phyloP scores from a whole-genome alignment of 2,113 vertebrate genomes.

The Tor tambroides region DNA sequence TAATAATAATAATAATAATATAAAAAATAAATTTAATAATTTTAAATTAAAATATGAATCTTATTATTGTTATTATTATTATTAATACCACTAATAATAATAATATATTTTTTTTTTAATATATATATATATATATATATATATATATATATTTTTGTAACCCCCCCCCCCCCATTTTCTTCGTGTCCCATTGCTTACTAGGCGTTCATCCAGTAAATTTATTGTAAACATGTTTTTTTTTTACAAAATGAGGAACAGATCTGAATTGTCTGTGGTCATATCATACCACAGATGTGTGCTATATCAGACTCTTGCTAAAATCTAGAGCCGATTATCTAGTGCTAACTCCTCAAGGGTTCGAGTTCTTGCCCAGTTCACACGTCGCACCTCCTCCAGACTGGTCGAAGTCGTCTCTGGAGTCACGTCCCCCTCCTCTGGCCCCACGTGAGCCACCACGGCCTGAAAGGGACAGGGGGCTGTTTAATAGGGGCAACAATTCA shows the following conservation, averaged over 20 bases:
- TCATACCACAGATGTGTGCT: neutral
- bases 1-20: neutral
- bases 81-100: too few relatives aligned
- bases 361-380: constrained; percentile 20
- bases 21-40: too few relatives aligned
- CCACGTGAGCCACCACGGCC: constrained; percentile 85
- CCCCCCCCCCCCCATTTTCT: neutral
- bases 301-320: neutral
- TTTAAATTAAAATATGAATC: too few relatives aligned
- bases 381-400: constrained; percentile 75
- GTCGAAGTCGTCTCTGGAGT: constrained; percentile 85
- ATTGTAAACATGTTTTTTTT: neutral
- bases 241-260: neutral
- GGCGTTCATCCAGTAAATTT: neutral
- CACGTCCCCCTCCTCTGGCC: constrained; percentile 84
- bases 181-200: neutral
- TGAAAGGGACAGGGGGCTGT: constrained; percentile 77
- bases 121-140: too few relatives aligned
- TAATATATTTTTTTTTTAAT: too few relatives aligned
- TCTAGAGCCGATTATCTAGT: neutral
- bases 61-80: too few relatives aligned
- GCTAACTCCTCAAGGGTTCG: neutral
- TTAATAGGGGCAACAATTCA: constrained; percentile 59
- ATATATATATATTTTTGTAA: too few relatives aligned
- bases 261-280: neutral